Evolutionary conservation across 2,113 vertebrate genomes (phyloP), one percentile per base, ranked within the genome.

Genomic region (Brienomyrus brachyistius): DNA sequence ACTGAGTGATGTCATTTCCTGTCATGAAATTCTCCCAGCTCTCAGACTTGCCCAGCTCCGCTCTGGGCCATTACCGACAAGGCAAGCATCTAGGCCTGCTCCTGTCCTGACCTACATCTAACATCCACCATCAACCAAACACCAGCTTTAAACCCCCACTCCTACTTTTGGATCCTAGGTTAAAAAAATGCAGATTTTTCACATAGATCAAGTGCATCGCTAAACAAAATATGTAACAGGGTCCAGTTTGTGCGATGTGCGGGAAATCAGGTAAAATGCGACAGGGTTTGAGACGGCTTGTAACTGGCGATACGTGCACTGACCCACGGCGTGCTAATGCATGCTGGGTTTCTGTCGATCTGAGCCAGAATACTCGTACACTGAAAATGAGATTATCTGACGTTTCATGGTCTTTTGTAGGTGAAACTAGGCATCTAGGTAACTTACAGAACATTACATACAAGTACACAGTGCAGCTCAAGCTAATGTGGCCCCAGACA

Each of bases 1-100:
- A 95, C 95, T 95, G 94, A 95, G 92, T 92, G 92, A 94, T 87
- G 86, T 93, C 91, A 92, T 91, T 92, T 93, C 89, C 90, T 91
- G 95, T 93, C 90, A 91, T 91, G 90, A 91, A 94, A 91, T 83
- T 88, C 93, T 47, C 88, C 91, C 93, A 92, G 92, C 92, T 94
- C 92, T 92, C 83, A 74, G 90, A 92, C 91, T 88, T 91, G 93
- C 92, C 91, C 90, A 92, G 92, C 91, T 92, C 91, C 3, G 27
- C 85, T 93, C 91, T 91, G 93, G 92, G 94, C 91, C 92, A 90
- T 93, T 91, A 90, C 91, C 90, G 89, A 90, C 92, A 92, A 93
- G 85, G 91, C 91, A 88, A 17, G 8, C 80, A 27, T n/a, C 35
- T 8, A 59, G n/a, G 90, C 91, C 86, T 23, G 86, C 56, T 83